These are phyloP conservation scores for Perdita meconis DNA, from an alignment of 2,888 invertebrate genomes.

Conservation along the genomic window DNA sequence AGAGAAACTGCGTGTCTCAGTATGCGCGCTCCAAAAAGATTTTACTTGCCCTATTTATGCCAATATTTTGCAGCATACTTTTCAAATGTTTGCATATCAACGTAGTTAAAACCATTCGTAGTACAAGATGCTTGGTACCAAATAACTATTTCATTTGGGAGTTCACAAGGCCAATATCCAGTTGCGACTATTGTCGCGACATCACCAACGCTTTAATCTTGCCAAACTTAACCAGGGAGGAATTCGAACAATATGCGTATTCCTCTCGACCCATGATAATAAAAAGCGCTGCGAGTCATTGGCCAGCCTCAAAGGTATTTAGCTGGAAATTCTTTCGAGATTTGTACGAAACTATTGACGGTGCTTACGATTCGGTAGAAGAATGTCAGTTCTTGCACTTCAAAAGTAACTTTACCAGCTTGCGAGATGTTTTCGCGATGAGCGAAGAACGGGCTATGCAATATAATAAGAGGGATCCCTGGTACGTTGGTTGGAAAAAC, in stretches of 20 bases:
- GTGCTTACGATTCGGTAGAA: slow-evolving; percentile 90
- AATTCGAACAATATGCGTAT: slow-evolving; percentile 91
- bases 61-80: slow-evolving; percentile 72
- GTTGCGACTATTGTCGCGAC: slow-evolving; percentile 91
- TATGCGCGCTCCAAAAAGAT: slow-evolving; percentile 55
- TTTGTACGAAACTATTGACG: slow-evolving; percentile 88
- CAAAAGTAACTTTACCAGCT: slow-evolving; percentile 91
- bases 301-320: slow-evolving; percentile 90
- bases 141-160: slow-evolving; percentile 95
- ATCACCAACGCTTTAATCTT: slow-evolving; percentile 89
- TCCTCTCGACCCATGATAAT: slow-evolving; percentile 92
- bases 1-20: slow-evolving; percentile 33
- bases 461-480: slow-evolving; percentile 88
- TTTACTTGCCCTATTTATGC: slow-evolving; percentile 57
- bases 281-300: slow-evolving; percentile 90
- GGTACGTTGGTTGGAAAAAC: slow-evolving; percentile 97
- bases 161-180: slow-evolving; percentile 92
- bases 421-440: slow-evolving; percentile 92
- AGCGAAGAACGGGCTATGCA: slow-evolving; percentile 87
- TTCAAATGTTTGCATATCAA: slow-evolving; percentile 71
- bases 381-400: slow-evolving; percentile 95
- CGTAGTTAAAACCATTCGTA: slow-evolving; percentile 76
- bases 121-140: slow-evolving; percentile 90
- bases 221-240: slow-evolving; percentile 88
- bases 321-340: slow-evolving; percentile 89